Evolutionary conservation across 1,140 invertebrate species (phyloP).

Genomic region (Drosophila chauvacae): DNA sequence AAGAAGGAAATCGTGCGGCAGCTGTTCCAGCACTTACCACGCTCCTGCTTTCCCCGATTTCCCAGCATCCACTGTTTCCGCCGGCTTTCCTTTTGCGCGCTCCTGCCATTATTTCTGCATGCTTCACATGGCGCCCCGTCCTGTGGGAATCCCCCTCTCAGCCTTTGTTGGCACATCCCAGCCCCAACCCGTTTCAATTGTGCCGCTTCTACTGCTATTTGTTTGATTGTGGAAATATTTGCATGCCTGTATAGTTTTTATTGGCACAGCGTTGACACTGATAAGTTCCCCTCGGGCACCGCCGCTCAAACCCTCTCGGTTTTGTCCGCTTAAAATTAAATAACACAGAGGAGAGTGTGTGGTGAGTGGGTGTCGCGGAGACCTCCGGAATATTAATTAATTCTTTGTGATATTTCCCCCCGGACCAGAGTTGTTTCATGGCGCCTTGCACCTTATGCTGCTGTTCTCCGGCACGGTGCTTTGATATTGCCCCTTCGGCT

Average conservation of each 20-base stretch:
- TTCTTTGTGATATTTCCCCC: slow-evolving; percentile 41
- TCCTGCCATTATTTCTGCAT: slow-evolving; percentile 55
- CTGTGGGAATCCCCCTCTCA: slow-evolving; percentile 51
- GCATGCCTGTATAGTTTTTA: slow-evolving; percentile 81
- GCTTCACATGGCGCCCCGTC: slow-evolving; percentile 51
- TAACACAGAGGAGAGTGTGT: slow-evolving; percentile 39
- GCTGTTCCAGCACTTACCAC: slow-evolving; percentile 56
- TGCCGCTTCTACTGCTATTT: slow-evolving; percentile 60
- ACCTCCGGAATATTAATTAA: slow-evolving; percentile 63
- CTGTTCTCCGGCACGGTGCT: slow-evolving; percentile 4
- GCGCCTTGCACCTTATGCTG: slow-evolving; percentile 17
- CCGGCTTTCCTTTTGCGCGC: slow-evolving; percentile 21
- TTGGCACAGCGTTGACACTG: slow-evolving; percentile 82
- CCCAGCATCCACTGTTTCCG: slow-evolving; percentile 12
- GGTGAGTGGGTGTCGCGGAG: not conserved
- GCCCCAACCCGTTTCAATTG: slow-evolving; percentile 58
- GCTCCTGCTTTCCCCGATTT: slow-evolving; percentile 43
- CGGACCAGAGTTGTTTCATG: not conserved
- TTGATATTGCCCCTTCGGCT: slow-evolving; percentile 55
- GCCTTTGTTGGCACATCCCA: slow-evolving; percentile 58
- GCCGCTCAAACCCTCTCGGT: not conserved
- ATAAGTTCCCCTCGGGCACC: slow-evolving; percentile 73
- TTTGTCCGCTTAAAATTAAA: slow-evolving; percentile 59
- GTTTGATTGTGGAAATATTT: slow-evolving; percentile 81
- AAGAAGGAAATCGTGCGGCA: slow-evolving; percentile 69